Evolutionary conservation across 2,797 vertebrate genomes (phyloP).

Genomic region (Pipistrellus pygmaeus): DNA sequence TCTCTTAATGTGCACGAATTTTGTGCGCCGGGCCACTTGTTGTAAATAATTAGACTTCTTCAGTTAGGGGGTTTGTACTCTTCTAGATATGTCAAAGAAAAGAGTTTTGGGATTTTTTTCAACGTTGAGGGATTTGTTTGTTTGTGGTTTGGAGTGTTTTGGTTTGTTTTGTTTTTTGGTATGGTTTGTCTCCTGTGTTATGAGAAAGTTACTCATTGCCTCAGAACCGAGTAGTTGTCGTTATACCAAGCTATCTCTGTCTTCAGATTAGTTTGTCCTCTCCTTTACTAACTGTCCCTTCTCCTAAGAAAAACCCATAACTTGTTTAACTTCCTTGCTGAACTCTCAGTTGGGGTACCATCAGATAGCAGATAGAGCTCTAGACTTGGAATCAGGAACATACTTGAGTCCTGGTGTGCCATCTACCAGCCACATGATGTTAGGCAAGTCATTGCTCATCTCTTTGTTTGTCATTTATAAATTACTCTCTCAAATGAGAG

Average conservation of each 20-base stretch:
- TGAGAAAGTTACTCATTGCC: neutral
- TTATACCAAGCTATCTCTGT: neutral
- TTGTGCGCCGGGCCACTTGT: neutral
- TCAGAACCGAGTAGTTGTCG: neutral
- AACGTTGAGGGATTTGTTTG: neutral
- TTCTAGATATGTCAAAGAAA: neutral
- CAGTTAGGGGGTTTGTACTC: neutral
- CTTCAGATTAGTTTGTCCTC: neutral
- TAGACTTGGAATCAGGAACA: neutral
- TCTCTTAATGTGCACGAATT: too few relatives aligned
- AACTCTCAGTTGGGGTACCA: neutral
- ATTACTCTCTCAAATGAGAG: slow-evolving; percentile 1
- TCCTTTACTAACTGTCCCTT: neutral
- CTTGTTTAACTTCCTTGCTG: neutral
- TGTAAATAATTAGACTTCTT: neutral
- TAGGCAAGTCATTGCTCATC: neutral
- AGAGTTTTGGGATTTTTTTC: neutral
- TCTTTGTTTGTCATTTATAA: neutral
- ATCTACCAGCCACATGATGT: neutral
- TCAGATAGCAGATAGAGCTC: neutral
- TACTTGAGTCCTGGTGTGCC: neutral
- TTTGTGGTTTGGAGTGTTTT: neutral
- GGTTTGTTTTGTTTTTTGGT: neutral
- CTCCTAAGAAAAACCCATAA: neutral
- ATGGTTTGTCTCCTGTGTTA: neutral